phyloP scores from a whole-genome alignment of 2,113 vertebrate species.

The Alligator sinensis region DNA sequence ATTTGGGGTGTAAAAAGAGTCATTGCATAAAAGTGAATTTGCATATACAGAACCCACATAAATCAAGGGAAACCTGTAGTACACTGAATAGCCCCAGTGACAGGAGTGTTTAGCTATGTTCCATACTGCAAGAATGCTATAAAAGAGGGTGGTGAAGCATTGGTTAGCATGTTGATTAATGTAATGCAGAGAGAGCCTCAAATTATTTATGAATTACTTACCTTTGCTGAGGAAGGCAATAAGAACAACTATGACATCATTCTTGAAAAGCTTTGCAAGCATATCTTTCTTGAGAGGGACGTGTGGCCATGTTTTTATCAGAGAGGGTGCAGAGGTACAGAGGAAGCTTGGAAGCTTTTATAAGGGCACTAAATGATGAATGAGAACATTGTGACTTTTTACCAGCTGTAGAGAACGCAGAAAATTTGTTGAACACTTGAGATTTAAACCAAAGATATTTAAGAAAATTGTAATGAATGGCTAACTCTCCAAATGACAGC shows the following conservation, averaged over 20 bases:
- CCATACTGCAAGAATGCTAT: neutral
- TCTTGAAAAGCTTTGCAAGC: neutral
- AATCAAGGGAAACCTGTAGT: no score
- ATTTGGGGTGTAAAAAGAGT: no score
- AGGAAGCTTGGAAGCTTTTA: neutral
- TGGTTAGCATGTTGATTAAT: neutral
- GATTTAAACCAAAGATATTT: neutral
- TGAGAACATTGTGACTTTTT: neutral
- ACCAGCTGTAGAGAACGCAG: neutral
- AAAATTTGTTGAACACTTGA: neutral
- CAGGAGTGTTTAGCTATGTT: neutral
- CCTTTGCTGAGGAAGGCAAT: neutral
- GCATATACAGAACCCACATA: no score
- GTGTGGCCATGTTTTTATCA: neutral
- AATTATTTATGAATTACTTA: neutral
- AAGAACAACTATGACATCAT: neutral
- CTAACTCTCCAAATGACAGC: no score
- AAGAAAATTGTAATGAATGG: neutral
- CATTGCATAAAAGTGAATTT: no score
- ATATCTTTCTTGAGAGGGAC: neutral
- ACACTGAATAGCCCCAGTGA: neutral
- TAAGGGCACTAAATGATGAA: neutral
- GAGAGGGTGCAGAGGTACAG: neutral
- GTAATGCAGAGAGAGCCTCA: rapidly evolving
- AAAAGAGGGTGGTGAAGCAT: neutral